These are phyloP conservation scores for Agriotes lineatus DNA, from an alignment of 2,888 invertebrate species.

Conservation along the genomic window DNA sequence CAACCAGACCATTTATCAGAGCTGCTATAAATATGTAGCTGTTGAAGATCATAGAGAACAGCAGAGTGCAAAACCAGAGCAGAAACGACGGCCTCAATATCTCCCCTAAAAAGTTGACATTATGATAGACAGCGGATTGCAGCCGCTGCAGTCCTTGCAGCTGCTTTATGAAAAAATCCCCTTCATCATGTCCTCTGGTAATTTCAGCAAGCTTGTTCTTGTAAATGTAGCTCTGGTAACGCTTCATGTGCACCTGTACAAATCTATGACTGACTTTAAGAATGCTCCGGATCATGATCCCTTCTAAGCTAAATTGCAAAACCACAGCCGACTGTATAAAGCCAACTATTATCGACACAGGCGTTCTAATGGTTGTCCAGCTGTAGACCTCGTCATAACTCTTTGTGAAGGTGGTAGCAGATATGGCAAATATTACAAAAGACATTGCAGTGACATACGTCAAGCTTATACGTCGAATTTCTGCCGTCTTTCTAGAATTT, in stretches of 20 bases:
- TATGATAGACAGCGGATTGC: neutral
- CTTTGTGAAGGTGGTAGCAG: neutral
- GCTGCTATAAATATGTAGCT: slow-evolving; percentile 23
- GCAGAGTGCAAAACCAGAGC: slow-evolving; percentile 10
- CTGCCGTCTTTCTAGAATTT: slow-evolving; percentile 7
- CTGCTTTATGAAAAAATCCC: too few relatives aligned
- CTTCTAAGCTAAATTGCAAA: slow-evolving; percentile 12
- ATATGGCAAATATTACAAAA: neutral
- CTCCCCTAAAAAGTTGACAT: too few relatives aligned
- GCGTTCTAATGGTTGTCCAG: slow-evolving; percentile 17
- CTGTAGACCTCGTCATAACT: slow-evolving; percentile 1
- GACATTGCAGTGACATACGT: neutral
- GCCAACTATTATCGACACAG: slow-evolving; percentile 5
- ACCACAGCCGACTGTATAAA: slow-evolving; percentile 12
- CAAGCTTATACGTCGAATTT: neutral
- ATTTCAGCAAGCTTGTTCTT: too few relatives aligned
- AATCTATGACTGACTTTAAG: neutral
- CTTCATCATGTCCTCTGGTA: neutral
- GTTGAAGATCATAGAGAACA: slow-evolving; percentile 24
- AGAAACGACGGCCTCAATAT: slow-evolving; percentile 18
- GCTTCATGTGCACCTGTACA: neutral
- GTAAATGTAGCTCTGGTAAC: too few relatives aligned
- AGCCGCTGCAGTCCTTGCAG: neutral
- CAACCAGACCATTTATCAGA: slow-evolving; percentile 2
- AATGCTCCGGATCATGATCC: neutral